A percentile compares a stretch with the other conserved stretches of the same genome.
These are phyloP conservation scores for Anisognathus igniventris DNA, from an alignment of 2,797 vertebrate genomes.

Conservation along the genomic window DNA sequence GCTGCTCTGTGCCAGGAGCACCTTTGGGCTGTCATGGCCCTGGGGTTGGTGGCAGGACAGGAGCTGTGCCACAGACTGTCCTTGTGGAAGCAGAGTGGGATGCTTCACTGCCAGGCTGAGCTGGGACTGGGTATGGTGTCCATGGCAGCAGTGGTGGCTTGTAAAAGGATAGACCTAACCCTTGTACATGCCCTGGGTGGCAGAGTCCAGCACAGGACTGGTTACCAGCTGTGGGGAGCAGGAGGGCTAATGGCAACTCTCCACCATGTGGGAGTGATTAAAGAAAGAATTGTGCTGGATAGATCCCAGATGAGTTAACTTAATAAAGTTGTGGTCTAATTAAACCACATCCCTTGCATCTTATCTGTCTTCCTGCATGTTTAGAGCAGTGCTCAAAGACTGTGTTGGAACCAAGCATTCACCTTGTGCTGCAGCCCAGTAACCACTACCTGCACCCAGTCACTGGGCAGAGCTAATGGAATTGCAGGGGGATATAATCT, in stretches of 20 bases:
- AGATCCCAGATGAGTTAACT: conserved; percentile 61
- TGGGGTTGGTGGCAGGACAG: neutral
- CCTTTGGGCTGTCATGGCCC: neutral
- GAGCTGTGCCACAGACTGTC: neutral
- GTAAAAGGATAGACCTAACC: neutral
- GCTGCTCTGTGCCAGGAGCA: neutral
- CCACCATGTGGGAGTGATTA: conserved; percentile 47
- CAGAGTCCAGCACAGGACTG: neutral
- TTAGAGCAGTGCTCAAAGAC: neutral
- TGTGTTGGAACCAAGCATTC: neutral
- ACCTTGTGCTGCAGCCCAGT: neutral
- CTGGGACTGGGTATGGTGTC: fast-evolving
- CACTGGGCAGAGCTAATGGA: neutral
- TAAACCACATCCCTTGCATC: conserved; percentile 57
- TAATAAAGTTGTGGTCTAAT: conserved; percentile 54
- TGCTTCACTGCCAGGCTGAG: neutral
- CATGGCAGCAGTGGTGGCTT: neutral
- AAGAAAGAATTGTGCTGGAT: conserved; percentile 28
- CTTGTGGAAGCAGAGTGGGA: neutral
- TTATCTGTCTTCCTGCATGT: conserved; percentile 54
- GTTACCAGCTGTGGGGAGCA: neutral
- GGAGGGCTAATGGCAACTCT: conserved; percentile 1
- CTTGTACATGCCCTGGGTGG: neutral
- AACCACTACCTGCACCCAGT: neutral
- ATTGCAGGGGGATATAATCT: neutral